Evolutionary conservation across 2,797 vertebrate genomes (phyloP).

Genomic region (Phylloscopus collybita): DNA sequence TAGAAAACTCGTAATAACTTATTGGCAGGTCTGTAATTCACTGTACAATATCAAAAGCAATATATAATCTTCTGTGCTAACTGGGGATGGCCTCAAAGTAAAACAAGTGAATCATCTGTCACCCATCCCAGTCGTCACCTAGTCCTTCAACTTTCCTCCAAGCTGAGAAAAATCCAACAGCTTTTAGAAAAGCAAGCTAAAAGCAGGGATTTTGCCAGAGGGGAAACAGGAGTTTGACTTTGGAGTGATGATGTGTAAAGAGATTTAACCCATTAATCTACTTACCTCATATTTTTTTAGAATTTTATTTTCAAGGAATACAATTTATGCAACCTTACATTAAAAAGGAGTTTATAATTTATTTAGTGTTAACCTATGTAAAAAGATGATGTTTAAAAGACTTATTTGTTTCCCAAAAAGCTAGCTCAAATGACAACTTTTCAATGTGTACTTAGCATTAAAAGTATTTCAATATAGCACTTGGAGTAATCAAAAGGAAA

Average conservation of each 20-base stretch:
- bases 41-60: not conserved
- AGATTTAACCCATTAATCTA: not conserved
- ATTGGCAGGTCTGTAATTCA: not conserved
- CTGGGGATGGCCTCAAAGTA: not conserved
- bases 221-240: not conserved
- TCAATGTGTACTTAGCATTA: not conserved
- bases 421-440: not conserved
- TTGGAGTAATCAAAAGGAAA: constrained; percentile 36
- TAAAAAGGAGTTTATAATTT: not conserved
- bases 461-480: constrained; percentile 7
- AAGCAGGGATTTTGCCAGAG: constrained; percentile 8
- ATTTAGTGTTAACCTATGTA: not conserved
- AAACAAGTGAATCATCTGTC: not conserved
- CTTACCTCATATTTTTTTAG: not conserved
- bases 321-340: not conserved
- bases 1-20: not conserved
- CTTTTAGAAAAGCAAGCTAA: not conserved
- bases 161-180: not conserved
- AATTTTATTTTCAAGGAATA: not conserved
- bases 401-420: not conserved
- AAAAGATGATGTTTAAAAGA: not conserved
- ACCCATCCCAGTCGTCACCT: not conserved
- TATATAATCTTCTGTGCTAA: not conserved
- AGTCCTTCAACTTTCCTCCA: not conserved
- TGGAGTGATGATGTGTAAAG: not conserved